Evolutionary conservation across 2,888 invertebrate species (phyloP).

Genomic region (Ethmia dodecea): DNA sequence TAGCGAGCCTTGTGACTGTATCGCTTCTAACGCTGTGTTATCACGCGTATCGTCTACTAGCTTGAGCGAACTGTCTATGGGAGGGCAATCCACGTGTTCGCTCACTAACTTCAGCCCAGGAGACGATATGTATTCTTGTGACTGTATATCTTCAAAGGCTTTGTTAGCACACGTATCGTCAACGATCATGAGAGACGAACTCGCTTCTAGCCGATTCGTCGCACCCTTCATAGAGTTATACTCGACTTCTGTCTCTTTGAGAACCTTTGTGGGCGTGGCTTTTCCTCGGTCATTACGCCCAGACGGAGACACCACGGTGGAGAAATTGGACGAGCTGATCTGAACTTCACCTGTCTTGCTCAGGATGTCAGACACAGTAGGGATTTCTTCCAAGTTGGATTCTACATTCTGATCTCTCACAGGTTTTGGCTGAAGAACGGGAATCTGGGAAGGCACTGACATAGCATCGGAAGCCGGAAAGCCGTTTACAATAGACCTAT

Average conservation of each 20-base stretch:
- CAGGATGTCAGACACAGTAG: background rate
- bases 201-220: constrained; percentile 40
- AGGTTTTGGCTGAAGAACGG: background rate
- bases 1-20: too few relatives aligned
- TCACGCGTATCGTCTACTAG: too few relatives aligned
- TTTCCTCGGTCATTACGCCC: too few relatives aligned
- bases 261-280: too few relatives aligned
- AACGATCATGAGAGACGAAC: constrained; percentile 53
- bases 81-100: too few relatives aligned
- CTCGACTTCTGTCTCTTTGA: too few relatives aligned
- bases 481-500: constrained; percentile 25
- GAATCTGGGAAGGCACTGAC: background rate
- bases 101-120: too few relatives aligned
- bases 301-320: constrained; percentile 20
- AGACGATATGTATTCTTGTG: too few relatives aligned
- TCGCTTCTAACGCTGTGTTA: too few relatives aligned
- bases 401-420: background rate
- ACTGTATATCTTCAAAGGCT: too few relatives aligned
- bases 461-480: constrained; percentile 41
- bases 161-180: too few relatives aligned
- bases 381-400: background rate
- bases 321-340: background rate
- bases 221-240: constrained; percentile 60
- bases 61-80: too few relatives aligned
- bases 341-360: background rate